These are phyloP conservation scores for Agonopterix subpropinquella DNA, from an alignment of 2,888 invertebrate species.

Conservation along the genomic window DNA sequence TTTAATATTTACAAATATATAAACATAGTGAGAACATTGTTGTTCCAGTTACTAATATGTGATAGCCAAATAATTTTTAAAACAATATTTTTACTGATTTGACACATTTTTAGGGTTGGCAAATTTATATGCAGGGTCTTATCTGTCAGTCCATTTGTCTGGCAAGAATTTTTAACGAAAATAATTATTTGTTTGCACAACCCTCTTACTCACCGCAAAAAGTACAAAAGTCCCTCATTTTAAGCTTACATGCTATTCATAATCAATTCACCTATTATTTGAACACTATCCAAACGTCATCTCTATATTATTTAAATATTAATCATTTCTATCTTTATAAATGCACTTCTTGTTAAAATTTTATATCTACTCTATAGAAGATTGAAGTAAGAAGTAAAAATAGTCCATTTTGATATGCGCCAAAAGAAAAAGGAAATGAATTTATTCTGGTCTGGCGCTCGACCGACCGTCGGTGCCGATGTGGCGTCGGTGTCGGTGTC, in stretches of 20 bases:
- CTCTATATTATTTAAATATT: slow-evolving; percentile 52
- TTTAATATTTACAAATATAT: slow-evolving; percentile 33
- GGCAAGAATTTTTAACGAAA: slow-evolving; percentile 11
- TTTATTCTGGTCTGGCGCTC: no score
- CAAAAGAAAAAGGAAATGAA: neutral
- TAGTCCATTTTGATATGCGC: neutral
- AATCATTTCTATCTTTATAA: slow-evolving; percentile 65
- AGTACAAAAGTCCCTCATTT: slow-evolving; percentile 63
- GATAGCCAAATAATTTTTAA: slow-evolving; percentile 12
- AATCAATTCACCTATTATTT: slow-evolving; percentile 50
- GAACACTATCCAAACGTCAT: slow-evolving; percentile 61
- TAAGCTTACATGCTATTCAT: slow-evolving; percentile 48
- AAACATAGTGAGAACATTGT: slow-evolving; percentile 23
- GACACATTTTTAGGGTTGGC: slow-evolving; percentile 36
- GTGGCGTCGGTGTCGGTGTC: no score
- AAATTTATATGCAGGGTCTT: slow-evolving; percentile 8
- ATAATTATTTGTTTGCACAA: slow-evolving; percentile 37
- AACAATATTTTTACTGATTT: slow-evolving; percentile 35
- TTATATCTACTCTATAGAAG: slow-evolving; percentile 45
- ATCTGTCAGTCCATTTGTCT: neutral
- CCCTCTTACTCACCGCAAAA: slow-evolving; percentile 63
- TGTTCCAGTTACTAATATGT: slow-evolving; percentile 9
- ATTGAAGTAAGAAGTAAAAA: slow-evolving; percentile 8
- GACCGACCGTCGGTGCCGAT: no score
- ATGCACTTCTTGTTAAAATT: slow-evolving; percentile 68